Evolutionary conservation across 37 sponge, comb jelly and placozoan species (phyloP), one percentile per base, ranked within the genome.

Genomic region (Beroe forskalii): DNA sequence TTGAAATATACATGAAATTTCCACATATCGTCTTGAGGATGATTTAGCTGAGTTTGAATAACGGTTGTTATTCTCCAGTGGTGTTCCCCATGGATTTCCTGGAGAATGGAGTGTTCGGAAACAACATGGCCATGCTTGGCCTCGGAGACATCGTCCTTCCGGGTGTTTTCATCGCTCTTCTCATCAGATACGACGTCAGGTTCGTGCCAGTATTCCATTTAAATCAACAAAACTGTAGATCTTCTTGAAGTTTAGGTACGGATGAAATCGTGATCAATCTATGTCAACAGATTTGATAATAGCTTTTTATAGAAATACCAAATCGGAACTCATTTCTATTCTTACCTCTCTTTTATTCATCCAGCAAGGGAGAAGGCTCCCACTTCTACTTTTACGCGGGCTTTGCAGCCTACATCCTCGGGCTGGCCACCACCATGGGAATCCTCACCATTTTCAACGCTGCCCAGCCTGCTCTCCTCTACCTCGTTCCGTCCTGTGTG

Each of bases 121-220:
- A 41, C 27, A 91, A 91, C 91, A 95, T 95, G 62, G 94, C 97
- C 37, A 94, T 98, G 99, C 91, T 98, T 33, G 99, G 99, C 62
- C 92, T 98, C 0, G 99, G 99, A 30, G 99, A 98, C 62, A 96
- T 98, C 63, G 99, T 98, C 0, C 76, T 98, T 1, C 99, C 99
- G 4, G 99, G 95, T 3, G 67, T 98, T 24, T 95, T 94, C 69
- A 94, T 98, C 30, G 96, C 96, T 43, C 94, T 98, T 40, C 93
- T 98, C 23, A 93, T 97, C 48, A 62, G 96, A 42, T 96, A 93
- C 91, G 99, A 96, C 42, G 62, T 62, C 90, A 90, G 89, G 96
- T 97, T 28, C n/a, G n/a, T n/a, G n/a, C n/a, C n/a, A n/a, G n/a
- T n/a, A n/a, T n/a, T n/a, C n/a, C n/a, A n/a, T n/a, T n/a, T n/a